Evolutionary conservation across 2,113 vertebrate genomes (phyloP).

Genomic region (Lates calcarifer): DNA sequence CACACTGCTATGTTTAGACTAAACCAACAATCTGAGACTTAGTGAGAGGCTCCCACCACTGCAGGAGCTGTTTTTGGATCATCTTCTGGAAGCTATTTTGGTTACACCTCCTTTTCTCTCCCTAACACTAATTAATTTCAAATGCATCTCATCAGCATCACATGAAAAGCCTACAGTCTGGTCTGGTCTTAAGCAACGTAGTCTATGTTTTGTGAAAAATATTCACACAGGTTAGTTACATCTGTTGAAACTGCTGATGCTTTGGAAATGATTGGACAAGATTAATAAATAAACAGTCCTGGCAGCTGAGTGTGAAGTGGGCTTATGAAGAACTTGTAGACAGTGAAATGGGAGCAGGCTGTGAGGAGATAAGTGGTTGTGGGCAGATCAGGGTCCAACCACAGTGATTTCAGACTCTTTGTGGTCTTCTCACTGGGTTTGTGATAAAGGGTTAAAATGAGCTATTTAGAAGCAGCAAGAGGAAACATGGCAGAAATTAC

Average conservation of each 20-base stretch:
- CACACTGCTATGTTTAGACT: slow-evolving; percentile 64
- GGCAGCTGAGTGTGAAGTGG: too few relatives aligned
- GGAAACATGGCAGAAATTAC: slow-evolving; percentile 61
- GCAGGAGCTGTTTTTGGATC: slow-evolving; percentile 41
- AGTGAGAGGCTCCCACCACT: slow-evolving; percentile 18
- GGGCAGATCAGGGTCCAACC: slow-evolving; percentile 37
- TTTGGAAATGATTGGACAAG: neutral
- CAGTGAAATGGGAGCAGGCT: neutral
- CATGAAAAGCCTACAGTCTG: neutral
- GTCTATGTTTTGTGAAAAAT: neutral
- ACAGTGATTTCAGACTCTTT: slow-evolving; percentile 30
- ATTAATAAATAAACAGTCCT: too few relatives aligned
- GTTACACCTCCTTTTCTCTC: slow-evolving; percentile 25
- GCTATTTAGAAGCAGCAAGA: slow-evolving; percentile 28
- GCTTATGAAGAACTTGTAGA: neutral
- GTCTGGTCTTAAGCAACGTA: neutral
- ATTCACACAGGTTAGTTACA: neutral
- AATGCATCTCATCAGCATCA: slow-evolving; percentile 8
- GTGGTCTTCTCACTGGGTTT: slow-evolving; percentile 30
- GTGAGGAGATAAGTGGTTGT: neutral
- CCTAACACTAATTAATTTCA: slow-evolving; percentile 34
- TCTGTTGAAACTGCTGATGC: neutral
- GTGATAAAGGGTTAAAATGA: slow-evolving; percentile 43
- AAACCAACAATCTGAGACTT: slow-evolving; percentile 41
- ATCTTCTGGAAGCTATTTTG: slow-evolving; percentile 59